Conservation (phyloP, 1,140 invertebrate species). For the Saccostrea cuccullata region DNA sequence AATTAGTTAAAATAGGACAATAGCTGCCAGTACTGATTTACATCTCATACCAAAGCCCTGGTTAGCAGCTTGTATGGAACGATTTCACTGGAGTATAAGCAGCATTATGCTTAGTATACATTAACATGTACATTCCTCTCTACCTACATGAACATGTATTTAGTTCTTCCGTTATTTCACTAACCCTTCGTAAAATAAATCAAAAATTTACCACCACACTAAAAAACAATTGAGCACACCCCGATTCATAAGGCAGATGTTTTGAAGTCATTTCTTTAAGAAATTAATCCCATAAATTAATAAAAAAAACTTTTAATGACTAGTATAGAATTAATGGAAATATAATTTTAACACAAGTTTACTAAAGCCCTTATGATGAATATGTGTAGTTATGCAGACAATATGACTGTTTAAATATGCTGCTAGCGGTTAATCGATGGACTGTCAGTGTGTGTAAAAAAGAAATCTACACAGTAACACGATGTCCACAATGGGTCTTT, state of each 20-base stretch:
- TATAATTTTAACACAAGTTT: too few species aligned
- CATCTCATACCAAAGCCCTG: neutral
- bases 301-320: slow-evolving; percentile 4
- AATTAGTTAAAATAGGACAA: neutral
- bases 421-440: neutral
- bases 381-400: neutral
- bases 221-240: neutral
- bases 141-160: neutral
- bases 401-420: neutral
- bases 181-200: neutral
- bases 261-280: neutral
- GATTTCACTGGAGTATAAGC: neutral
- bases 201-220: neutral
- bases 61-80: neutral
- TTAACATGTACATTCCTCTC: neutral
- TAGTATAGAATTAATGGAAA: neutral
- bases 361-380: too few species aligned
- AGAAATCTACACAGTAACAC: slow-evolving; percentile 23
- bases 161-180: neutral
- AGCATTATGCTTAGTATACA: neutral
- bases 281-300: neutral
- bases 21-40: slow-evolving; percentile 6
- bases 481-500: neutral
- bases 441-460: neutral
- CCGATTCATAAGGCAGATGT: neutral